Base-by-base conservation (phyloP, 2,113 vertebrate genomes). In the Scomber japonicus region DNA sequence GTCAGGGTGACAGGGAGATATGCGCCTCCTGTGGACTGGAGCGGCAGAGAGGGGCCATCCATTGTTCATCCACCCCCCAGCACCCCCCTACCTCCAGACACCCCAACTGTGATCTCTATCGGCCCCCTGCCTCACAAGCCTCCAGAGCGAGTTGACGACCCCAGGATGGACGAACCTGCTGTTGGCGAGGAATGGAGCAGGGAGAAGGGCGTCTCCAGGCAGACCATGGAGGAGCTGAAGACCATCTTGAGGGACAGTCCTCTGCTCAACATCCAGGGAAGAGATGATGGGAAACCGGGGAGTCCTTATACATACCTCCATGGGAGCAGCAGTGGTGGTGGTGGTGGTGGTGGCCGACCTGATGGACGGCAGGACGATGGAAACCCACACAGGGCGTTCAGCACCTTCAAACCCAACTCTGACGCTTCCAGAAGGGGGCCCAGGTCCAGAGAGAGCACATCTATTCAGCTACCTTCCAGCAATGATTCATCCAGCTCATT, bases 141-240 rank as follows among this genome's bases (percentile, higher is more conserved):
- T 61, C 57, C 50, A 1, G 89, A 92, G 46, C 57, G 0, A 13
- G 10, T 17, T 31, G 81, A 90, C 64, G 76, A 87, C 63, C 75
- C 16, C 11, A 31, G 51, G 35, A 9, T 81, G 54, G 77, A 78
- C 11, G 75, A 80, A 4, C 31, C 49, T 3, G 0, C 44, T 0
- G 0, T 15, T 11, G 81, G 61, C 21, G 86, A 88, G 1, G 73
- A 71, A 3, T 81, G 74, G 74, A 76, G 17, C 56, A 40, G 49
- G 10, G 85, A 92, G 31, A 59, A 71, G 30, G 91, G 63, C 1
- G 54, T 95, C 72, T 90, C 95, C 16, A 94, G 93, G 69, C 90
- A 79, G 87, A 96, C 95, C 45, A 69, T 96, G 57, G 92, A 95
- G 55, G 96, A 96, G 75, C 44, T 96, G 62, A 96, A 94, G 92